These are phyloP conservation scores for Balanococcus diminutus DNA, from an alignment of 2,888 invertebrate genomes.

Conservation along the genomic window DNA sequence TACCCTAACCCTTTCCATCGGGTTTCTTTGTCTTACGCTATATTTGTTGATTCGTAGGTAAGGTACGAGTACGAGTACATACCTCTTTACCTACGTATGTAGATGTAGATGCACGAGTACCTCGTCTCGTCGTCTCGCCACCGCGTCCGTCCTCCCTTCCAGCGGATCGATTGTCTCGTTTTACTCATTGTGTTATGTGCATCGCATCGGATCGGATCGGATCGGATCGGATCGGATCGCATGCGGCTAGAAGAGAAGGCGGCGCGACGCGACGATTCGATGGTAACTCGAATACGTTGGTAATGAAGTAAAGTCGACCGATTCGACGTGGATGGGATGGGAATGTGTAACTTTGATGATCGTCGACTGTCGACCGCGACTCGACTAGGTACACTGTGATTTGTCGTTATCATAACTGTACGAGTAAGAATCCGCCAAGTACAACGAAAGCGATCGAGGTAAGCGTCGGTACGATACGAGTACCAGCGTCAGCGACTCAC, in stretches of 20 bases:
- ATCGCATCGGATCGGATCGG: not conserved
- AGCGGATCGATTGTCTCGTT: not conserved
- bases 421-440: slow-evolving; percentile 39
- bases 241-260: not conserved
- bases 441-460: slow-evolving; percentile 27
- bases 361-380: not conserved
- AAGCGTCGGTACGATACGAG: not conserved
- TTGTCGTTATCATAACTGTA: slow-evolving; percentile 39
- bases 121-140: not conserved
- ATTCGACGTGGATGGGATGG: not conserved
- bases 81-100: too few species aligned
- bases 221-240: not conserved
- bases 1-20: slow-evolving; percentile 16
- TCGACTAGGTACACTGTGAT: not conserved
- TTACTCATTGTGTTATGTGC: not conserved
- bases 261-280: not conserved
- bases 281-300: slow-evolving; percentile 18
- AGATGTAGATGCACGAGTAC: not conserved
- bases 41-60: too few species aligned
- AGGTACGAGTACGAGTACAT: too few species aligned
- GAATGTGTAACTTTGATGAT: slow-evolving; percentile 41
- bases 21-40: not conserved
- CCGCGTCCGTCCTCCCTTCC: not conserved
- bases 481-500: not conserved
- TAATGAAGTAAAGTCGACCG: slow-evolving; percentile 33